These are phyloP conservation scores for Nematostella vectensis DNA, from an alignment of 92 coral and sea anemone species.

Conservation along the genomic window DNA sequence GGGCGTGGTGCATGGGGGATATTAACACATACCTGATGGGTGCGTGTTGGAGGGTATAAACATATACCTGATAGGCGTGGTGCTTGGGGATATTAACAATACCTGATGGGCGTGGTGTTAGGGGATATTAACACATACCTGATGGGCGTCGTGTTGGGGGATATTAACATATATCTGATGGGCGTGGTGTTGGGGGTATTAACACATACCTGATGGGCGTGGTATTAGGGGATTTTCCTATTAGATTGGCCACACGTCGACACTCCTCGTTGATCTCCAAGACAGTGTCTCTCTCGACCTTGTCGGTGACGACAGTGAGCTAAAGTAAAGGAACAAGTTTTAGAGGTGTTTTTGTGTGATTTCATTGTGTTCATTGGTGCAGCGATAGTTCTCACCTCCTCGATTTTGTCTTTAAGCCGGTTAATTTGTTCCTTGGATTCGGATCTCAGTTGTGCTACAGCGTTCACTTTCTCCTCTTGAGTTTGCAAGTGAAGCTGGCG, in stretches of 20 bases:
- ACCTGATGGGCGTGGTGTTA: constrained; percentile 77
- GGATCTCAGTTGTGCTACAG: constrained; percentile 56
- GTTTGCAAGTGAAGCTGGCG: constrained; percentile 69
- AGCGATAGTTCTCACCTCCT: constrained; percentile 80
- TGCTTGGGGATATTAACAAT: too few species aligned
- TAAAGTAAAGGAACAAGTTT: too few species aligned
- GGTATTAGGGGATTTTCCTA: constrained; percentile 67
- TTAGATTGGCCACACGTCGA: constrained; percentile 66
- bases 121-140: constrained; percentile 27
- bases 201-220: constrained; percentile 73
- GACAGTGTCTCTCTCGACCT: constrained; percentile 77
- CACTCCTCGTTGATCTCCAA: constrained; percentile 82
- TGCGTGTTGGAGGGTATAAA: too few species aligned
- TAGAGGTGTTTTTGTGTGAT: too few species aligned
- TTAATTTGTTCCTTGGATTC: constrained; percentile 67
- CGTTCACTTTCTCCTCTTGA: constrained; percentile 73
- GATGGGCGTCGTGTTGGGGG: too few species aligned
- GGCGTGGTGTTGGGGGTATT: constrained; percentile 61
- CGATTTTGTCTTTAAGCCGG: constrained; percentile 68
- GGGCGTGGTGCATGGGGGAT: constrained; percentile 65
- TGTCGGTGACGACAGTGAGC: constrained; percentile 59
- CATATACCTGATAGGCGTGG: too few species aligned
- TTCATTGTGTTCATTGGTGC: too few species aligned
- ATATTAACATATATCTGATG: constrained; percentile 64
- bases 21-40: constrained; percentile 51